Evolutionary conservation across 2,888 invertebrate species (phyloP), one percentile per base, ranked within the genome.

Genomic region (Chrysolina haemoptera): DNA sequence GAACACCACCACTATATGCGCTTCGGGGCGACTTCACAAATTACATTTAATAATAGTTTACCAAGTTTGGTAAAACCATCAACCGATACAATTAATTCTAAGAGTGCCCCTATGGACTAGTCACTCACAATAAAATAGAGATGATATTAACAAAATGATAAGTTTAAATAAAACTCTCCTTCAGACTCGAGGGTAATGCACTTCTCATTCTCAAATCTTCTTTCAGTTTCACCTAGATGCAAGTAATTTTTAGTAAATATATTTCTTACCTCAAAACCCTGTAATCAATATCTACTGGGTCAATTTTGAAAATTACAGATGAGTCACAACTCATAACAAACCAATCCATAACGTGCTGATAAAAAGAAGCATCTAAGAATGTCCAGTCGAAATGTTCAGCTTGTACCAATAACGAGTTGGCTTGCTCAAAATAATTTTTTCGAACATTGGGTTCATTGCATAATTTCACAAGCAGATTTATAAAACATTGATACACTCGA

Each of bases 251-350:
- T 43, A 43, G 43, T 43, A 14, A 43, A 43, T 43, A 43, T 14
- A 14, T 9, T 43, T 43, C 43, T 12, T 22, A 92, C 92, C 91
- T 90, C 72, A 93, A 87, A 35, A 92, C 89, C 55, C 91, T 90
- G 65, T 89, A 88, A 83, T 93, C 92, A 65, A 92, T 89, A 75
- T 90, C 89, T 79, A 90, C 88, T 72, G 88, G 89, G 75, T 90
- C 90, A 41, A 88, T 84, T 80, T 88, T 88, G 22, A 94, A 88
- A 43, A 94, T 90, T 73, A 94, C 93, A 68, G 90, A 88, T 0
- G 94, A 92, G 86, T 95, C 94, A 81, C 92, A 92, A 75, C 92
- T 92, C 89, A 92, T 92, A 10, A 94, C 90, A 80, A 93, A 93
- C 94, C 94, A 94, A 84, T 93, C 93, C 79, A 93, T 89, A 46